These are phyloP conservation scores for Apostichopus leukothele DNA, from an alignment of 53 echinoderm and acorn worm genomes.

Conservation along the genomic window DNA sequence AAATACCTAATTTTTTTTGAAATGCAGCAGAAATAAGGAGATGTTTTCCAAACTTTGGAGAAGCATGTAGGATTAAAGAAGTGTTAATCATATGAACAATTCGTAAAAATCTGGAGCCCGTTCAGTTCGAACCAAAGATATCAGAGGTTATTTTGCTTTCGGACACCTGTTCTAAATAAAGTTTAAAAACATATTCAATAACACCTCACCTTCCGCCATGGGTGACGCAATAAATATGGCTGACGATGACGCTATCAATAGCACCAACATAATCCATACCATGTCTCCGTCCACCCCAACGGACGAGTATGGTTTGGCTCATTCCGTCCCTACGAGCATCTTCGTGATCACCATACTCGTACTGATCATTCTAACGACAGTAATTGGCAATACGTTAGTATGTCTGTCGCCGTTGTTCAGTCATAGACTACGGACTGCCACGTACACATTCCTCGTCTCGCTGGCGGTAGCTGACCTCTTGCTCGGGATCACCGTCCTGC, in stretches of 20 bases:
- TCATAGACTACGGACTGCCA: constrained; percentile 76
- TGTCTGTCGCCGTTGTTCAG: constrained; percentile 80
- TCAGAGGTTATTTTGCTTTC: no score
- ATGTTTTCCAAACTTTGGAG: no score
- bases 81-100: background rate
- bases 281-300: no score
- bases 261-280: background rate
- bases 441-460: constrained; percentile 81
- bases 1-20: no score
- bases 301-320: no score
- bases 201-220: background rate
- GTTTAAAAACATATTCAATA: background rate
- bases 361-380: constrained; percentile 72
- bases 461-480: constrained; percentile 80
- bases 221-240: background rate
- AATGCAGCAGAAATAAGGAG: no score
- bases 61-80: no score
- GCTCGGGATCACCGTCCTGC: constrained; percentile 78
- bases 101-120: background rate
- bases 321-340: constrained; percentile 9
- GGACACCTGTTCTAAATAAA: no score
- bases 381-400: constrained; percentile 79
- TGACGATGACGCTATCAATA: background rate
- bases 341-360: constrained; percentile 55
- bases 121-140: no score